Evolutionary conservation across 2,797 vertebrate species (phyloP).

Genomic region (Sebastes dallii): DNA sequence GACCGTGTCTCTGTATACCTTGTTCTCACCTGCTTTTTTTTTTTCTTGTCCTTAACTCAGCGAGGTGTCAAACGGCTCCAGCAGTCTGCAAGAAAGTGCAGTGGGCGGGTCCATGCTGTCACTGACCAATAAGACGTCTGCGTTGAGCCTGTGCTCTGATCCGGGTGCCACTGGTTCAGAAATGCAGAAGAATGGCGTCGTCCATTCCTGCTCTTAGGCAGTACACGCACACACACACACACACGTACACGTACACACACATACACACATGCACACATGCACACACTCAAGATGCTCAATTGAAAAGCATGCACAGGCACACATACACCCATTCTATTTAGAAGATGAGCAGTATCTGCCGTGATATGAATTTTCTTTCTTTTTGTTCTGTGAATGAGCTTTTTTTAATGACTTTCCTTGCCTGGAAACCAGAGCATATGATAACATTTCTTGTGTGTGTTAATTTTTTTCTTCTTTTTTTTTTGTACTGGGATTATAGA

Average conservation of each 20-base stretch:
- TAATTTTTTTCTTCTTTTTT: constrained; percentile 22
- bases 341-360: constrained; percentile 99
- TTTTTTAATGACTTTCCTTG: constrained; percentile 97
- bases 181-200: constrained; percentile 89
- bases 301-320: constrained; percentile 84
- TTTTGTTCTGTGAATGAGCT: constrained; percentile 99
- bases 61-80: constrained; percentile 93
- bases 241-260: constrained; percentile 15
- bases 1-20: neutral
- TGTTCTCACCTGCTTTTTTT: neutral
- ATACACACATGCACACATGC: constrained; percentile 25
- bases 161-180: constrained; percentile 85
- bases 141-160: constrained; percentile 90
- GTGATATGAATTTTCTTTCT: constrained; percentile 99
- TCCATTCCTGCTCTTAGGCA: constrained; percentile 85
- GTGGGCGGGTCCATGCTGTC: constrained; percentile 85
- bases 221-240: constrained; percentile 45
- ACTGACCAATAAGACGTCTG: constrained; percentile 89
- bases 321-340: constrained; percentile 85
- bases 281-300: constrained; percentile 67
- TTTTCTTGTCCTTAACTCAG: constrained; percentile 62
- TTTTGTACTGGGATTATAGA: constrained; percentile 65
- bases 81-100: constrained; percentile 85
- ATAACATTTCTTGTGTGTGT: constrained; percentile 84
- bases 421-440: constrained; percentile 97